Base-by-base conservation (phyloP, 2,888 invertebrate species). In the Junonia oenone region DNA sequence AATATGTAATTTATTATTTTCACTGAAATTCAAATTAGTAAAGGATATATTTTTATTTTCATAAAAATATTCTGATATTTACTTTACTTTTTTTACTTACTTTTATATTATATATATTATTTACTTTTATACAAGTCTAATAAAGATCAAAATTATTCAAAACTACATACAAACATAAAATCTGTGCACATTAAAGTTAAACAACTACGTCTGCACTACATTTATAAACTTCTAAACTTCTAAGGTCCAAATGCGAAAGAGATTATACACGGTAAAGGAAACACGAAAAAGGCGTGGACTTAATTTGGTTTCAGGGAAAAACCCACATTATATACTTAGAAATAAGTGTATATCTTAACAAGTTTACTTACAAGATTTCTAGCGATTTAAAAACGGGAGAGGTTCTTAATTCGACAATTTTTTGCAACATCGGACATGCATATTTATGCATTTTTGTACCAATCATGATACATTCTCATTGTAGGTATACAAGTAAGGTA, bases 211-310 rank as follows among this genome's bases (percentile, higher is more conserved):
- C 5, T 22, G 4, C 11, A 2, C n/a, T 31, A 11, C 31, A 31
- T 31, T n/a, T 31, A 31, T 11, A 31, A 31, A 11, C 13, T 13
- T 35, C 14, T 3, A 5, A 33, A 33, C 4, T 33, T 2, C 33
- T 1, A 33, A 13, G 9, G 1, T 35, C 13, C 29, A 29, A 29
- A 8, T 2, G 29, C 6, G 29, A 29, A 29, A 29, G 6, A 35
- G 45, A 31, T 53, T 46, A 46, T 29, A 37, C 22, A 46, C 17
- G 46, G 37, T 35, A 29, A 46, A 45, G 22, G 11, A 45, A 48
- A 63, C 61, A 64, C 22, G 59, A 50, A 61, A 64, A 59, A 58
- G 64, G 64, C 63, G 64, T 58, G 59, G 59, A 52, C 57, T 57
- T 59, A 58, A 61, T 56, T 50, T 50, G 55, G 50, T 62, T 57